These are phyloP conservation scores for Graptemys geographica DNA, from an alignment of 2,797 vertebrate genomes.

Conservation along the genomic window DNA sequence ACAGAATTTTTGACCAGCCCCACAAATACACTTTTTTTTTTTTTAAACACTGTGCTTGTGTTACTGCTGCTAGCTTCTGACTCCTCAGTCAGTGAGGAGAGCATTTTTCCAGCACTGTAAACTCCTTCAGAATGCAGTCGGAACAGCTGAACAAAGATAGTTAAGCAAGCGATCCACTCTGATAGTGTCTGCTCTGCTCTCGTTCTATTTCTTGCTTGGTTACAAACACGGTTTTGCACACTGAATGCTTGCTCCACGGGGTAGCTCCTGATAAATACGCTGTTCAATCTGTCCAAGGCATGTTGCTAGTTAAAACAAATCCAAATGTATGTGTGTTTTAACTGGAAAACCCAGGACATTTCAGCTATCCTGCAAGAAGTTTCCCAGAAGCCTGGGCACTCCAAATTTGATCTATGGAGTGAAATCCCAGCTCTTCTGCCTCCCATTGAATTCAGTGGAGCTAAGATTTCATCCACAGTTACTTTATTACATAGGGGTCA, in stretches of 20 bases:
- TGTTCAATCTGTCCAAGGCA: neutral
- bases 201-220: neutral
- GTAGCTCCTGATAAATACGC: neutral
- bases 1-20: neutral
- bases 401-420: fast-evolving
- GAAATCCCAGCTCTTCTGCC: fast-evolving
- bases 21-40: neutral
- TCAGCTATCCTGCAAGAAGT: neutral
- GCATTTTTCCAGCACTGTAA: fast-evolving
- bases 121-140: neutral
- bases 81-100: neutral
- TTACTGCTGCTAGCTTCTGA: neutral
- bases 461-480: neutral
- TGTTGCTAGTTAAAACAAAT: neutral
- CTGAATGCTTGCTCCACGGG: neutral
- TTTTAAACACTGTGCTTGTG: neutral
- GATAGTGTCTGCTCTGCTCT: neutral
- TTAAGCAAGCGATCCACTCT: neutral
- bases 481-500: neutral
- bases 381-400: neutral
- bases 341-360: neutral
- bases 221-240: neutral
- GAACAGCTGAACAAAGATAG: neutral
- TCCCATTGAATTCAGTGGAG: neutral
- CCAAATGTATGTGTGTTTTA: neutral